phyloP scores from a whole-genome alignment of 2,888 invertebrate species.

The Zonitis immaculata region DNA sequence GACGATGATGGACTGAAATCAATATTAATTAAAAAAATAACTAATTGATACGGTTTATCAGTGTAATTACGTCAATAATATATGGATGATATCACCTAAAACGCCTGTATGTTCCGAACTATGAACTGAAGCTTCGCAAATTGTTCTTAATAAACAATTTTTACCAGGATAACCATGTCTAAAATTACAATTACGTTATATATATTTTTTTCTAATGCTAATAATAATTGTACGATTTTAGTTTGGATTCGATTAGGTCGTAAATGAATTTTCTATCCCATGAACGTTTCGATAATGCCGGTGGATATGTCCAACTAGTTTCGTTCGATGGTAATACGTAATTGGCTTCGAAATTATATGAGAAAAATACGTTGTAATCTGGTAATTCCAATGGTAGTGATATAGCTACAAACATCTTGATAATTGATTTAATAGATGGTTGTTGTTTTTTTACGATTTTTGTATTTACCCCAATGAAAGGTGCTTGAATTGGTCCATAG shows the following conservation, averaged over 20 bases:
- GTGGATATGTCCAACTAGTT: slow-evolving; percentile 36
- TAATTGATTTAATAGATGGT: slow-evolving; percentile 21
- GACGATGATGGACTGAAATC: slow-evolving; percentile 62
- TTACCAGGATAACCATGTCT: slow-evolving; percentile 62
- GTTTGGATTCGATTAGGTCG: slow-evolving; percentile 34
- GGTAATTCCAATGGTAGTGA: slow-evolving; percentile 66
- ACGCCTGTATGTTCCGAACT: slow-evolving; percentile 33
- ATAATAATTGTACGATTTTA: slow-evolving; percentile 27
- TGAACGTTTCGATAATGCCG: slow-evolving; percentile 26
- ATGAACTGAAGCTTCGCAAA: slow-evolving; percentile 62
- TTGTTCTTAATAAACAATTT: slow-evolving; percentile 64
- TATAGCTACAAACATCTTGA: slow-evolving; percentile 64
- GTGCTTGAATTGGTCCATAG: slow-evolving; percentile 18
- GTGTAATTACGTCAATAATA: slow-evolving; percentile 35
- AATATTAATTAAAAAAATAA: background rate
- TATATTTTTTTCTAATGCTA: too few relatives aligned
- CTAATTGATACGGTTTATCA: background rate
- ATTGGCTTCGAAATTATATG: slow-evolving; percentile 70
- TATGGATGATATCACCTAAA: slow-evolving; percentile 36
- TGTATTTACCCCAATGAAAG: slow-evolving; percentile 26
- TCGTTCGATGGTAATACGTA: slow-evolving; percentile 59
- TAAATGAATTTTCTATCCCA: slow-evolving; percentile 35
- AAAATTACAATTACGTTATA: slow-evolving; percentile 25
- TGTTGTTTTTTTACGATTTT: background rate
- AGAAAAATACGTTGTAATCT: slow-evolving; percentile 64